These are phyloP conservation scores for Eriosoma lanigerum DNA, from an alignment of 1,140 invertebrate species.

Conservation along the genomic window DNA sequence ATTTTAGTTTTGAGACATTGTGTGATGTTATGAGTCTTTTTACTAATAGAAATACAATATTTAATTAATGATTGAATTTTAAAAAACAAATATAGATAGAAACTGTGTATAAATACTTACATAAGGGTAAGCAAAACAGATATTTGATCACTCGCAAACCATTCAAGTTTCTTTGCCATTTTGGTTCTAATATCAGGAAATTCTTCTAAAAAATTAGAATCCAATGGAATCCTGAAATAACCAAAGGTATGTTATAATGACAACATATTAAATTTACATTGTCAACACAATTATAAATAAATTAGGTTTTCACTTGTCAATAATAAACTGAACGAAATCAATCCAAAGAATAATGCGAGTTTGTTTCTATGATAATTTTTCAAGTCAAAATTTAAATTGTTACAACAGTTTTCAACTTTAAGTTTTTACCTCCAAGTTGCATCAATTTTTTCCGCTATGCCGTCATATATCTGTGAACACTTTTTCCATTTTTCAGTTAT, in stretches of 20 bases:
- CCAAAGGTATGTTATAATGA: too few relatives aligned
- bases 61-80: not conserved
- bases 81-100: not conserved
- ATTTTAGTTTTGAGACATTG: slow-evolving; percentile 30
- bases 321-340: too few relatives aligned
- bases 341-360: too few relatives aligned
- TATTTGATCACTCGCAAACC: not conserved
- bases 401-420: too few relatives aligned
- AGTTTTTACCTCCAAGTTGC: slow-evolving; percentile 7
- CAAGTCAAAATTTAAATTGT: too few relatives aligned
- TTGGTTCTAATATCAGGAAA: slow-evolving; percentile 29
- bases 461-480: not conserved
- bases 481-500: not conserved
- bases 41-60: slow-evolving; percentile 9
- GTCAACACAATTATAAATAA: too few relatives aligned
- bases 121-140: not conserved
- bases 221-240: slow-evolving; percentile 12
- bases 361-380: too few relatives aligned
- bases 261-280: too few relatives aligned
- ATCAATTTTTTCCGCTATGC: slow-evolving; percentile 18
- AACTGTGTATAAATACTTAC: slow-evolving; percentile 12
- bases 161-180: slow-evolving; percentile 24
- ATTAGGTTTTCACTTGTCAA: too few relatives aligned
- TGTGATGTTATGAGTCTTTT: not conserved
- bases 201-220: slow-evolving; percentile 18